Percentiles rank a stretch among this genome's conserved stretches.
These are phyloP conservation scores for Dromococcyx pavoninus DNA, from an alignment of 2,797 vertebrate genomes.

Conservation along the genomic window DNA sequence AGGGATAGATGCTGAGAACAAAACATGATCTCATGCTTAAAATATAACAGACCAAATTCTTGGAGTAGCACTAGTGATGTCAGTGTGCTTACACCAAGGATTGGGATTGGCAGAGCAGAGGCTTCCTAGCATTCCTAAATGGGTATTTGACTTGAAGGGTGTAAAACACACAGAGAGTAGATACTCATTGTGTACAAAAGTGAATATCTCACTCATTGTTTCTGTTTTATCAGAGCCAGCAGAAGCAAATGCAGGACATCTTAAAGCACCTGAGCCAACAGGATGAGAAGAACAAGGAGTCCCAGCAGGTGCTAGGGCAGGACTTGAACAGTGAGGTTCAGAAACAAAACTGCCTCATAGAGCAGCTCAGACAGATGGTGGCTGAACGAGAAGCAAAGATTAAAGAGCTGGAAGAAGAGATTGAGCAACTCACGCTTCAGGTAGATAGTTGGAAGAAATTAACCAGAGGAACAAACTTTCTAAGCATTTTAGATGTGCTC, in stretches of 20 bases:
- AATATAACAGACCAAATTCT: neutral
- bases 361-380: slow-evolving; percentile 79
- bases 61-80: neutral
- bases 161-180: neutral
- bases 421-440: slow-evolving; percentile 71
- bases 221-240: slow-evolving; percentile 78
- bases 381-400: slow-evolving; percentile 82
- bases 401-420: slow-evolving; percentile 79
- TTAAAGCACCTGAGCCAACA: slow-evolving; percentile 80
- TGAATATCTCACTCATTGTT: neutral
- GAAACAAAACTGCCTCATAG: slow-evolving; percentile 70
- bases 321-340: slow-evolving; percentile 70
- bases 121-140: neutral
- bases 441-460: slow-evolving; percentile 53
- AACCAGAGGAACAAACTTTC: no score
- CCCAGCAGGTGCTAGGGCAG: slow-evolving; percentile 50
- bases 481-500: neutral
- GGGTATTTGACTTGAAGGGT: neutral
- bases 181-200: neutral
- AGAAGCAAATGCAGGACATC: slow-evolving; percentile 85
- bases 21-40: neutral
- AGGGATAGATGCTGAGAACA: neutral
- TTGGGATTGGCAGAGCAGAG: neutral
- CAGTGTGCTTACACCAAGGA: neutral
- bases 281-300: slow-evolving; percentile 59